These are phyloP conservation scores for Acropora yongei DNA, from an alignment of 64 coral and sea anemone species.

Conservation along the genomic window DNA sequence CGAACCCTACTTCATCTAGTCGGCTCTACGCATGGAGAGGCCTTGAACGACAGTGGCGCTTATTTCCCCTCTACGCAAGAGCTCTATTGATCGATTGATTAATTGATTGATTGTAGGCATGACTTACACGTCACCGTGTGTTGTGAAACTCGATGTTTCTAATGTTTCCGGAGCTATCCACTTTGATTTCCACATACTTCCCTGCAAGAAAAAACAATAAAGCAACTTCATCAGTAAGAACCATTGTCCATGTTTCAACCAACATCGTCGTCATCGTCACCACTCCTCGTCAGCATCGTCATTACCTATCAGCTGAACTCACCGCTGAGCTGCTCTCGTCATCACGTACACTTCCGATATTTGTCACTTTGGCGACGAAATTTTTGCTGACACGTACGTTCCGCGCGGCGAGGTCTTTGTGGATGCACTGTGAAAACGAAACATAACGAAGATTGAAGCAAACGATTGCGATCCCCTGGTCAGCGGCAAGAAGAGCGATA, in stretches of 20 bases:
- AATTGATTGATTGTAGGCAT: neutral
- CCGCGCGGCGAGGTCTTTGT: conserved; percentile 44
- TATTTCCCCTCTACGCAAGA: too few relatives aligned
- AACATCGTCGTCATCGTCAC: neutral
- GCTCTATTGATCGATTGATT: too few relatives aligned
- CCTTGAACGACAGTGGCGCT: too few relatives aligned
- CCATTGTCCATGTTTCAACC: neutral
- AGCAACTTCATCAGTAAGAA: neutral
- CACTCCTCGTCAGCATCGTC: neutral
- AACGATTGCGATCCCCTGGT: too few relatives aligned
- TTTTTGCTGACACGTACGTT: conserved; percentile 56
- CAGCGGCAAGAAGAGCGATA: too few relatives aligned
- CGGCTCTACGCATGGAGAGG: too few relatives aligned
- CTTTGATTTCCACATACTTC: neutral
- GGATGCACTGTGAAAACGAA: conserved; percentile 25
- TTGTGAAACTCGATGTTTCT: conserved; percentile 42
- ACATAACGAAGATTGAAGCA: neutral
- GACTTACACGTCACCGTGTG: conserved; percentile 63
- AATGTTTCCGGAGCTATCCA: conserved; percentile 69
- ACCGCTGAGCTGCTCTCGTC: conserved; percentile 2
- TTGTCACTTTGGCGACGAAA: conserved; percentile 31
- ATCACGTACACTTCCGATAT: conserved; percentile 28
- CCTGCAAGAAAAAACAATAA: neutral
- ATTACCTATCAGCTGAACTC: neutral
- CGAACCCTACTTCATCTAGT: too few relatives aligned